These are phyloP conservation scores for Lottia gigantea DNA, from an alignment of 2,888 invertebrate genomes.

Conservation along the genomic window DNA sequence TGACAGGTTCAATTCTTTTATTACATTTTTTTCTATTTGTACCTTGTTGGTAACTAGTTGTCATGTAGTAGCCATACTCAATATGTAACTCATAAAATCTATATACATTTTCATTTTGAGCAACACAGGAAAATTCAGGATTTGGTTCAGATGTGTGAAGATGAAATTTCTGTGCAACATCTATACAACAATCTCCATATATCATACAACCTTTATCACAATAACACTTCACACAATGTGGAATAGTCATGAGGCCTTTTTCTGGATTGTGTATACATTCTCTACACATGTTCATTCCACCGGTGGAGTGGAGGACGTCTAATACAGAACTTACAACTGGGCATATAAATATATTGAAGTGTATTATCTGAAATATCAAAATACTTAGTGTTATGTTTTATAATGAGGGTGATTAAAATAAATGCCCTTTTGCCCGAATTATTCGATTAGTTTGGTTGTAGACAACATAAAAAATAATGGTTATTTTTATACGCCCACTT, in stretches of 20 bases:
- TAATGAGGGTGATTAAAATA: too few species aligned
- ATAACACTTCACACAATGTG: constrained; percentile 1
- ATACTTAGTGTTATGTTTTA: too few species aligned
- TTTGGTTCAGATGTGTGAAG: not conserved
- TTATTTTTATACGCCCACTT: too few species aligned
- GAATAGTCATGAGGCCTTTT: not conserved
- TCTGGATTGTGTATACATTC: not conserved
- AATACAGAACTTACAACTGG: too few species aligned
- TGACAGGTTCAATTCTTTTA: not conserved
- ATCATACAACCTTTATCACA: constrained; percentile 21
- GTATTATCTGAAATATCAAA: too few species aligned
- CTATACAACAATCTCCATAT: constrained; percentile 25
- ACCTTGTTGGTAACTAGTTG: not conserved
- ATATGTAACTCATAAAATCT: not conserved
- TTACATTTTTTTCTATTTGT: not conserved
- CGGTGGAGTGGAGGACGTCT: too few species aligned
- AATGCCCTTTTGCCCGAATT: too few species aligned
- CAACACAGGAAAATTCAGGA: not conserved
- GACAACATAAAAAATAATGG: too few species aligned
- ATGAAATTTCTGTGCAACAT: constrained; percentile 4
- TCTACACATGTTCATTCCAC: not conserved
- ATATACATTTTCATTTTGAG: not conserved
- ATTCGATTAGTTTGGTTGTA: too few species aligned
- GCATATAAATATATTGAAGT: too few species aligned
- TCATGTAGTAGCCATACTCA: constrained; percentile 11